Percentiles rank a stretch among this genome's conserved stretches.
phyloP scores from a whole-genome alignment of 2,797 vertebrate species.

The Halcyon badia region DNA sequence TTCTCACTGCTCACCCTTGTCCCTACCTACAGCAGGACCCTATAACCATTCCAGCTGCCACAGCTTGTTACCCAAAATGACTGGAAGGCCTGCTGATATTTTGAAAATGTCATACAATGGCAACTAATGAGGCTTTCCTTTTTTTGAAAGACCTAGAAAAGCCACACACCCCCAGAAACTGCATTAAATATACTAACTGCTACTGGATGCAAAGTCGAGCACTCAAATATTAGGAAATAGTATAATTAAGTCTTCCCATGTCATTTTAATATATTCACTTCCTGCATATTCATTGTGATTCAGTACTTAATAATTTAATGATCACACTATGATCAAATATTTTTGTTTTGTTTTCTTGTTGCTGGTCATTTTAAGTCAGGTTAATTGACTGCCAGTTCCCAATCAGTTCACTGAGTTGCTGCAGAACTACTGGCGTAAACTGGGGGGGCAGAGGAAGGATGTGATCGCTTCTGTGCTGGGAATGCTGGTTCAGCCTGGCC shows the following conservation, averaged over 20 bases:
- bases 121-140: not conserved
- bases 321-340: not conserved
- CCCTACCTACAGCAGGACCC: not conserved
- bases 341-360: not conserved
- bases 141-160: not conserved
- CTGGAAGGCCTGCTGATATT: not conserved
- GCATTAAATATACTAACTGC: not conserved
- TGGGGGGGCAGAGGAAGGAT: not conserved
- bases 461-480: not conserved
- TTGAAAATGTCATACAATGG: not conserved
- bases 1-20: not conserved
- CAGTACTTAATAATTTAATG: constrained; percentile 1
- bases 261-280: constrained; percentile 44
- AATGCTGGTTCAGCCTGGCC: not conserved
- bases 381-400: not conserved
- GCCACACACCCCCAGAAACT: not conserved
- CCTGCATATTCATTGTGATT: constrained; percentile 11
- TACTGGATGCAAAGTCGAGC: not conserved
- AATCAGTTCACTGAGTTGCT: not conserved
- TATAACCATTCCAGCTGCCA: not conserved
- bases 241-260: not conserved
- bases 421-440: not conserved
- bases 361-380: not conserved
- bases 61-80: not conserved
- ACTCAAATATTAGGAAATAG: not conserved